Conservation (phyloP, 2,113 vertebrate species). For the western clawed frog (Xenopus tropicalis) region DNA sequence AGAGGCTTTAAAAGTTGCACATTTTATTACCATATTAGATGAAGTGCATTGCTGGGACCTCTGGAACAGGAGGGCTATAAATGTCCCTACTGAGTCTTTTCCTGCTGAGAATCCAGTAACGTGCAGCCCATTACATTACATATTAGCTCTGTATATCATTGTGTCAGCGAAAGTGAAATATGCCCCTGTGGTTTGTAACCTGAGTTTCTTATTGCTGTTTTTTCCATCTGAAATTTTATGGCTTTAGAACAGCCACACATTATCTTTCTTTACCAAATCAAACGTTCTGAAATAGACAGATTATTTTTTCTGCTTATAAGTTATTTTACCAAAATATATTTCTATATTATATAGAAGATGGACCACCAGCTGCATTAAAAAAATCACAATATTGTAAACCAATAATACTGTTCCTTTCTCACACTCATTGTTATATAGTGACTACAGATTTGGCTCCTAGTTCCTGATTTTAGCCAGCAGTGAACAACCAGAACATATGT, state of each 20-base stretch:
- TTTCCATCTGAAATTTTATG: not conserved
- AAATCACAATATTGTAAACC: too few relatives aligned
- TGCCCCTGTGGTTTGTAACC: not conserved
- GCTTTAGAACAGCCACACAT: not conserved
- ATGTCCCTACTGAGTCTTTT: not conserved
- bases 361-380: too few relatives aligned
- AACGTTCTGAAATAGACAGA: too few relatives aligned
- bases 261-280: too few relatives aligned
- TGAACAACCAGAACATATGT: too few relatives aligned
- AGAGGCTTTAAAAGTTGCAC: slow-evolving; percentile 4
- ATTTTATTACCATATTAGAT: slow-evolving; percentile 2
- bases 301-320: too few relatives aligned
- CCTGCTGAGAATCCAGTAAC: not conserved
- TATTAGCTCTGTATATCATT: not conserved
- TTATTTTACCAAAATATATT: too few relatives aligned
- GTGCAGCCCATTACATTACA: not conserved
- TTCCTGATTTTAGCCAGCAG: too few relatives aligned
- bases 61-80: not conserved
- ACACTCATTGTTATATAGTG: too few relatives aligned
- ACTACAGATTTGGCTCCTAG: too few relatives aligned
- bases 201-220: not conserved
- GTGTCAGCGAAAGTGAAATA: not conserved
- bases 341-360: too few relatives aligned
- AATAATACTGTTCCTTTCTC: too few relatives aligned
- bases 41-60: not conserved